phyloP scores from a whole-genome alignment of 2,113 vertebrate genomes.

The Mobula birostris region DNA sequence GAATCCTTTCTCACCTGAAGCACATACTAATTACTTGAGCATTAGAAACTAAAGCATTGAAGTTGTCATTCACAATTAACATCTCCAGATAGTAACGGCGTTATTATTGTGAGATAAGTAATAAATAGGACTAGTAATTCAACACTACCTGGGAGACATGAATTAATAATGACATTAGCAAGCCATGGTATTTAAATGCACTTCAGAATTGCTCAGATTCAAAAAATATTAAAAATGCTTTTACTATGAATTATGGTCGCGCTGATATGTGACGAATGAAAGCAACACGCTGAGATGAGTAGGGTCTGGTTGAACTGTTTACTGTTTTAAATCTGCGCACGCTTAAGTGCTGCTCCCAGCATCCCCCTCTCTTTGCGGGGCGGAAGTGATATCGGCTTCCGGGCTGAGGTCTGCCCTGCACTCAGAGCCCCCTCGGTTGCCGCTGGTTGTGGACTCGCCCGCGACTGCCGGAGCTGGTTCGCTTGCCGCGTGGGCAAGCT shows the following conservation, averaged over 20 bases:
- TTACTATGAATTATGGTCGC: not conserved
- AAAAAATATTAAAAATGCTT: not conserved
- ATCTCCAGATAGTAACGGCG: slow-evolving; percentile 14
- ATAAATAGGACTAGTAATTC: slow-evolving; percentile 25
- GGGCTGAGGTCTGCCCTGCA: too few relatives aligned
- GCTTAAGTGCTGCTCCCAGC: too few relatives aligned
- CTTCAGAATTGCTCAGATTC: not conserved
- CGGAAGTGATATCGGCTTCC: too few relatives aligned
- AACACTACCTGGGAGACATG: slow-evolving; percentile 12
- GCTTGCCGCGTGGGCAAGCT: too few relatives aligned
- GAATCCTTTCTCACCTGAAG: slow-evolving; percentile 14
- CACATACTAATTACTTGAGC: slow-evolving; percentile 18
- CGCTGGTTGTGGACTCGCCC: too few relatives aligned
- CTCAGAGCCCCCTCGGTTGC: too few relatives aligned
- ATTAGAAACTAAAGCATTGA: slow-evolving; percentile 13
- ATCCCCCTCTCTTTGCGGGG: too few relatives aligned
- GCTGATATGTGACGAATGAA: too few relatives aligned
- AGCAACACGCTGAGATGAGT: too few relatives aligned
- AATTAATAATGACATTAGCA: not conserved
- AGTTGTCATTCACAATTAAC: slow-evolving; percentile 35
- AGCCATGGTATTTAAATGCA: not conserved
- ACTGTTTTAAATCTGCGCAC: too few relatives aligned
- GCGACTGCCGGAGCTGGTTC: too few relatives aligned
- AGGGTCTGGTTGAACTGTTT: too few relatives aligned
- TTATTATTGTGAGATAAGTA: slow-evolving; percentile 19